Base-by-base conservation (phyloP, 2,113 vertebrate genomes). In the Ophthalmolycus amberensis region DNA sequence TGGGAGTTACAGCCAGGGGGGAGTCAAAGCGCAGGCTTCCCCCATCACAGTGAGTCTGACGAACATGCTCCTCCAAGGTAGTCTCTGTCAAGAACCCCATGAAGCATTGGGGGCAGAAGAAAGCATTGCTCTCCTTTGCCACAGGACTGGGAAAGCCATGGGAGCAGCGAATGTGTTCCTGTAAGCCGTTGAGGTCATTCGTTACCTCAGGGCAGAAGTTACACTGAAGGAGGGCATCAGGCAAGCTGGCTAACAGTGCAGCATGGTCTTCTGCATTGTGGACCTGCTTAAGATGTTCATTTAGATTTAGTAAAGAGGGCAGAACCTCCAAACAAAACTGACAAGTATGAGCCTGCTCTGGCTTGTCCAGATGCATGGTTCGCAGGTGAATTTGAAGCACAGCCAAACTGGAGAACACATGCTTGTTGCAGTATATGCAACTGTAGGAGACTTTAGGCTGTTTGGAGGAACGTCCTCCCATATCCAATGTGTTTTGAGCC, bases 81-180 rank as follows among this genome's bases (percentile, higher is more conserved):
- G 96, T 94, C 95, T 99, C 98, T 52, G 98, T 99, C 93, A 99
- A 95, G 93, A 99, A 99, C 6, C 98, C 98, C 97, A 99, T 97
- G 91, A 99, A 98, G 93, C 98, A 99, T 85, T 99, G 98, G 54
- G 98, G 98, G 84, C 98, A 99, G 93, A 99, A 99, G 94, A 99
- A 99, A 1, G 98, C 97, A 76, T 99, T 99, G 91, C 97, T 99
- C 87, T 99, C 98, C 89, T 98, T 99, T 75, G 97, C 96, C 67
- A 96, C 95, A 6, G 97, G 97, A 76, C 97, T 98, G 20, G 96
- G 96, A 91, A 99, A 98, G 37, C 97, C 97, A 34, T 99, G 98
- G 79, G 96, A 97, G 92, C 97, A 98, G 72, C 98, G 96, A 73
- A 99, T 99, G 84, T 99, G 98, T 71, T 99, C 98, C 93, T 99